Evolutionary conservation across 2,888 invertebrate species (phyloP), one percentile per base, ranked within the genome.

Genomic region (Drosophila neotestacea): DNA sequence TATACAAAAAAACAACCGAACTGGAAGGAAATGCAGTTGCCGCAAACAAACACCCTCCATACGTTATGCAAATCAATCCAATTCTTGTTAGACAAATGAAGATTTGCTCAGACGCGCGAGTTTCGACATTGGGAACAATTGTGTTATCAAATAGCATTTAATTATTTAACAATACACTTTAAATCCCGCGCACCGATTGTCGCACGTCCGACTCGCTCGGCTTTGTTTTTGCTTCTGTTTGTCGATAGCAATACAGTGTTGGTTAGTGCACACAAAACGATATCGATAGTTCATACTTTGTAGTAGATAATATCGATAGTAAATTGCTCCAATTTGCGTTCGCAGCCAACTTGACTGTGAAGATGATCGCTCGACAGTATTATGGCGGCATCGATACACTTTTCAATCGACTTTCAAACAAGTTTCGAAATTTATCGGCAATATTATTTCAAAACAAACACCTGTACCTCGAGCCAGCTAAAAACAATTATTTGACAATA

Each of bases 141-240:
- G 42, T 58, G 50, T 73, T 77, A 77, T 64, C 58, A 69, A 62
- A 59, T 55, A 61, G 30, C 39, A 42, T 76, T 61, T 61, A 58
- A 73, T 77, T 77, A 76, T 76, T 76, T 59, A 77, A 77, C 69
- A 77, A 76, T 62, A 59, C 73, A 65, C 77, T 77, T 55, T 38
- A 77, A 77, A 65, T 73, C 58, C 58, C 76, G 76, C 76, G 77
- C 73, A 76, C 64, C 77, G 59, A 52, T 16, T 50, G 39, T 54
- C 59, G 41, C 77, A 76, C 76, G 69, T 76, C 77, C 61, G 51
- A 41, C 54, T 60, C 44, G 73, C 69, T 76, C 76, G 76, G 59
- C 77, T 68, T 62, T 77, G 73, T 76, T 73, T 76, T 77, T 61
- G 73, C 77, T 76, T 76, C 77, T 76, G 77, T n/a, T 55, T 27